phyloP scores from a whole-genome alignment of 2,888 invertebrate species.

The Diaphora mendica region DNA sequence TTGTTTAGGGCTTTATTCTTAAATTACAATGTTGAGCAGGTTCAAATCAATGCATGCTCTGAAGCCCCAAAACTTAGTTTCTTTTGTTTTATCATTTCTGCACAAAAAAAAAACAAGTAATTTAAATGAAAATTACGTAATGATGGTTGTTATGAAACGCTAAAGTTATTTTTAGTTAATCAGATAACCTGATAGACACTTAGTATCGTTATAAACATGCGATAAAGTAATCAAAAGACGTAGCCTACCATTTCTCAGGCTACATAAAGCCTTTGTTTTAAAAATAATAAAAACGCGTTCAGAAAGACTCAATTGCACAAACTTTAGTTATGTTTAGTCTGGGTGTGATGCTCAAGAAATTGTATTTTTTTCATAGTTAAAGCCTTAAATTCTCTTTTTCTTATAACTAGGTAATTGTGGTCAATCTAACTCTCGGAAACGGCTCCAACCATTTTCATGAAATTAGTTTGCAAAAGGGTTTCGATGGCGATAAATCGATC shows the following conservation, averaged over 20 bases:
- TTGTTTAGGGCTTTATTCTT: no score
- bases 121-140: neutral
- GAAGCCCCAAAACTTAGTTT: neutral
- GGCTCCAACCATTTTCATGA: no score
- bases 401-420: neutral
- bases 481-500: no score
- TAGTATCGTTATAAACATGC: slow-evolving; percentile 43
- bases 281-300: neutral
- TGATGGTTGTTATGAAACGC: neutral
- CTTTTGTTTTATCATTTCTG: neutral
- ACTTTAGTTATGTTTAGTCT: neutral
- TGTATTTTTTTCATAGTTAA: neutral
- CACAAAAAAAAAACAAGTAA: neutral
- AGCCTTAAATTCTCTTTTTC: no score
- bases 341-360: neutral
- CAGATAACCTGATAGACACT: slow-evolving; percentile 10
- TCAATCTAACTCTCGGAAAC: neutral
- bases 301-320: neutral
- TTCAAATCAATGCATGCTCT: neutral
- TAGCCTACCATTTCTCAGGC: slow-evolving; percentile 35
- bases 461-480: no score
- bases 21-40: no score
- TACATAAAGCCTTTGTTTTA: slow-evolving; percentile 35
- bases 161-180: slow-evolving; percentile 15
- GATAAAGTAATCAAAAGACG: slow-evolving; percentile 27